Conservation (phyloP, 2,797 vertebrate species). For the Mico argentatus region DNA sequence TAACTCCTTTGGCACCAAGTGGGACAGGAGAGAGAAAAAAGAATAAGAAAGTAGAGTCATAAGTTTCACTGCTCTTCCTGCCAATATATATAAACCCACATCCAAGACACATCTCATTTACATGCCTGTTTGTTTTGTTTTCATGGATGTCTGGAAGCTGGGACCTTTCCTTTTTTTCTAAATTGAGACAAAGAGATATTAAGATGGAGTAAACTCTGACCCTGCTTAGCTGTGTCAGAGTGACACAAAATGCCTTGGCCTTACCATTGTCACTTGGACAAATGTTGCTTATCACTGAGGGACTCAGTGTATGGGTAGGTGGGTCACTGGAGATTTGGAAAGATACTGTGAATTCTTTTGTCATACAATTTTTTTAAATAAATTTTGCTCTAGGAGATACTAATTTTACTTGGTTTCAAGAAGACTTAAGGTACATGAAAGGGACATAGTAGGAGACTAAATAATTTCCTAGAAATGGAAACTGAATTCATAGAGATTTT, state of each 20-base stretch:
- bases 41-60: slow-evolving; percentile 71
- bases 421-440: background rate
- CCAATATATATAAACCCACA: slow-evolving; percentile 82
- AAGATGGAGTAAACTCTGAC: slow-evolving; percentile 65
- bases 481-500: background rate
- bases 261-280: background rate
- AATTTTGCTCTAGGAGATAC: background rate
- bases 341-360: background rate
- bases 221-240: background rate
- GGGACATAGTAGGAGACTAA: rapidly evolving
- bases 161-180: slow-evolving; percentile 46
- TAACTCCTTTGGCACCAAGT: slow-evolving; percentile 63
- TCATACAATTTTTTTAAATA: background rate
- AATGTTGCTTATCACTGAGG: background rate
- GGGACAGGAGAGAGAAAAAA: slow-evolving; percentile 47
- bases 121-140: slow-evolving; percentile 85
- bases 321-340: background rate
- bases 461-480: background rate
- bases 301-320: background rate
- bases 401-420: background rate
- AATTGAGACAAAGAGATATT: slow-evolving; percentile 76
- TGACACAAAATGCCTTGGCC: background rate
- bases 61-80: slow-evolving; percentile 78
- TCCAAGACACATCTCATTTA: slow-evolving; percentile 85
- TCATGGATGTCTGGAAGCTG: slow-evolving; percentile 82